phyloP scores from a whole-genome alignment of 1,140 invertebrate genomes.

The Danaus plexippus region DNA sequence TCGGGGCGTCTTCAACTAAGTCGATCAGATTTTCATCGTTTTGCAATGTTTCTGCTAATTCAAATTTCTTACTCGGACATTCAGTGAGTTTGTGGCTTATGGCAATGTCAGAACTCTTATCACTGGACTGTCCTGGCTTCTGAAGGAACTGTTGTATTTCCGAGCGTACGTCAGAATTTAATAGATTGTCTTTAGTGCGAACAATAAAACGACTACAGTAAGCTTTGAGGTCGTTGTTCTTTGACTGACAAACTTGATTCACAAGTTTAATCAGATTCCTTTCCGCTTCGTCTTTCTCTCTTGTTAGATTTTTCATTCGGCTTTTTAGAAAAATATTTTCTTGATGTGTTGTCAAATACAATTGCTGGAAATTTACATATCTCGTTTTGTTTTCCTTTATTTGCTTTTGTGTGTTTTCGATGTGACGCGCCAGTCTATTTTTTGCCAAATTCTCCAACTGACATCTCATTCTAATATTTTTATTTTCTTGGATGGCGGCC shows the following conservation, averaged over 20 bases:
- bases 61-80: conserved; percentile 3
- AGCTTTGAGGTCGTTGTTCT: conserved; percentile 42
- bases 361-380: conserved; percentile 49
- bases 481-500: conserved; percentile 46
- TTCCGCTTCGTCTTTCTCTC: conserved; percentile 46
- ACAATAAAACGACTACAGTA: conserved; percentile 53
- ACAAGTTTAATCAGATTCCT: conserved; percentile 43
- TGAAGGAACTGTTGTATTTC: conserved; percentile 47
- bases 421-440: conserved; percentile 34
- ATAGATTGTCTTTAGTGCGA: conserved; percentile 39
- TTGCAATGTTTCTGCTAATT: conserved; percentile 11
- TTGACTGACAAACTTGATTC: conserved; percentile 45
- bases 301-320: conserved; percentile 36
- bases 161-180: conserved; percentile 41
- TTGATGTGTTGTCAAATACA: conserved; percentile 45
- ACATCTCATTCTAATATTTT: conserved; percentile 44
- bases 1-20: conserved; percentile 33
- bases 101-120: neutral
- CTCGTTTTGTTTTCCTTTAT: conserved; percentile 43
- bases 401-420: conserved; percentile 41
- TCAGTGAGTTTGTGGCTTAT: conserved; percentile 13
- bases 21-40: conserved; percentile 21
- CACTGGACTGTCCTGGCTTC: conserved; percentile 12
- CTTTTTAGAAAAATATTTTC: conserved; percentile 52
- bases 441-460: conserved; percentile 43